phyloP scores from a whole-genome alignment of 2,888 invertebrate genomes.

The Erebia palarica region DNA sequence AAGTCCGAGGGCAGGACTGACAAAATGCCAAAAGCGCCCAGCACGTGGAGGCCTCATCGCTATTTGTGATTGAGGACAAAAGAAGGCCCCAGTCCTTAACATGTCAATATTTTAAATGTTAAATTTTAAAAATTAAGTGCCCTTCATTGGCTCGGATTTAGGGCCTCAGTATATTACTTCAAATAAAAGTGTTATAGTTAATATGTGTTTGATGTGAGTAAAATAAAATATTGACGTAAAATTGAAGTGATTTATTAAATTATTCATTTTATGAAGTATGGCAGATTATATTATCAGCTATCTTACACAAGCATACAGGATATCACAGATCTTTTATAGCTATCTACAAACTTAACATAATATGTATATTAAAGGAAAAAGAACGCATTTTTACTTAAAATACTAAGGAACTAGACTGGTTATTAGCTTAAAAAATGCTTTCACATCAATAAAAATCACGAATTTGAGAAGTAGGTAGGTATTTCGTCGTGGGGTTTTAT shows the following conservation, averaged over 20 bases:
- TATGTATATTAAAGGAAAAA: background rate
- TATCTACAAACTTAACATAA: background rate
- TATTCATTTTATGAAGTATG: background rate
- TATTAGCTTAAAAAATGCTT: background rate
- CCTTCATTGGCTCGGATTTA: background rate
- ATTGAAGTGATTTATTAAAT: slow-evolving; percentile 10
- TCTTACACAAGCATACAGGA: background rate
- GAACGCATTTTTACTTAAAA: slow-evolving; percentile 1
- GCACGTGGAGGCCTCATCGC: background rate
- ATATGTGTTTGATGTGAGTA: background rate
- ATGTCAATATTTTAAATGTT: background rate
- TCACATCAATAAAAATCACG: no score
- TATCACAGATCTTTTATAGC: slow-evolving; percentile 5
- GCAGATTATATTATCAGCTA: background rate
- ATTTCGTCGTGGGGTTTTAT: no score
- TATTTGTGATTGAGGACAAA: background rate
- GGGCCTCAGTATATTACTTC: background rate
- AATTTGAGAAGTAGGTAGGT: no score
- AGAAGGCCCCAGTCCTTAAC: background rate
- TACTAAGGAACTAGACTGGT: background rate
- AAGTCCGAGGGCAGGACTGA: background rate
- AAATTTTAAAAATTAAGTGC: background rate
- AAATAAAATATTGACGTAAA: slow-evolving; percentile 3
- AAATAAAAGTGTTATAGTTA: background rate
- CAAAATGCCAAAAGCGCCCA: background rate